Evolutionary conservation across 2,113 vertebrate genomes (phyloP).

Genomic region (Dasypus novemcinctus): DNA sequence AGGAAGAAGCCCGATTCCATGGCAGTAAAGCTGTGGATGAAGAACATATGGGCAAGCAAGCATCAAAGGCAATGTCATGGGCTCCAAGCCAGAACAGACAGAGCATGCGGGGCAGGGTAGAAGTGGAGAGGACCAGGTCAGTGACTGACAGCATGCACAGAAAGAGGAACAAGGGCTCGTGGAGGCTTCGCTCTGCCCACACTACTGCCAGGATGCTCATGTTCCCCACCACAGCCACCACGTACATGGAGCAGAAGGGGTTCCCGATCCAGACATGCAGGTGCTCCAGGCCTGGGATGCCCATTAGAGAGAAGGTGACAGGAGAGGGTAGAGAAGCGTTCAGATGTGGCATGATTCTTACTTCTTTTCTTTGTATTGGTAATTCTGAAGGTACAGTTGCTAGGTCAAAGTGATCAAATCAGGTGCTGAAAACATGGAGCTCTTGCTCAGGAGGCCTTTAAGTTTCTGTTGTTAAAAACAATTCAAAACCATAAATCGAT

Average conservation of each 20-base stretch:
- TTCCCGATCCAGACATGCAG: conserved; percentile 71
- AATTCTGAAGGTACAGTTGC: background rate
- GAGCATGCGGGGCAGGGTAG: no score
- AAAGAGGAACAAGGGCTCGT: no score
- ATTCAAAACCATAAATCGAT: background rate
- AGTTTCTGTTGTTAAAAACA: background rate
- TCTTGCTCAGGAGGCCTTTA: background rate
- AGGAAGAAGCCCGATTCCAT: background rate
- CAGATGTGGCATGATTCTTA: conserved; percentile 16
- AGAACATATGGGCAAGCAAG: conserved; percentile 68
- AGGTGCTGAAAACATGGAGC: background rate
- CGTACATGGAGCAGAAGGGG: conserved; percentile 75
- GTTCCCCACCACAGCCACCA: no score
- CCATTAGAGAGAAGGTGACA: conserved; percentile 79
- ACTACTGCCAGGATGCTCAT: no score
- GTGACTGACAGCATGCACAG: background rate
- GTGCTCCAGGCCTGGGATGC: conserved; percentile 71
- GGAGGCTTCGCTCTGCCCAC: no score
- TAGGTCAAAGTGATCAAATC: background rate
- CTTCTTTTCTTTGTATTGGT: background rate
- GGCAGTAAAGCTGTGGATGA: no score
- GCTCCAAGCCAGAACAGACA: conserved; percentile 60
- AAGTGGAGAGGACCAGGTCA: conserved; percentile 64
- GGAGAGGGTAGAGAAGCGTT: conserved; percentile 70
- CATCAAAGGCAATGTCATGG: conserved; percentile 48